Percentiles rank a stretch among this genome's conserved stretches.
phyloP scores from a whole-genome alignment of 2,888 invertebrate species.

The Acronicta aceris region DNA sequence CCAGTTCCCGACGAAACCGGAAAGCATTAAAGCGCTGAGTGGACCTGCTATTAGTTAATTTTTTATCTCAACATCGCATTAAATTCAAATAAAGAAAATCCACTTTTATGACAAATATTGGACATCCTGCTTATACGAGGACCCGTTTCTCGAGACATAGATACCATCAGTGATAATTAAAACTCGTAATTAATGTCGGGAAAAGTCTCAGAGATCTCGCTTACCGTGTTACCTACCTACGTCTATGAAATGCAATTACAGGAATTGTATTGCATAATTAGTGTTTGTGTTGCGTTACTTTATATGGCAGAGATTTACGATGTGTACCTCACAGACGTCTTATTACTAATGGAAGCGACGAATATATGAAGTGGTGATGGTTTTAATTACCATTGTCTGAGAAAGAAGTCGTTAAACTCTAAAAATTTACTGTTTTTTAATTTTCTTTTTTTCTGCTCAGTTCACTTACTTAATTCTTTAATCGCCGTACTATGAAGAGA shows the following conservation, averaged over 20 bases:
- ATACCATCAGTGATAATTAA: constrained; percentile 34
- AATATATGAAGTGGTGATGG: constrained; percentile 8
- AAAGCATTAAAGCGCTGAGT: constrained; percentile 62
- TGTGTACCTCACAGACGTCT: constrained; percentile 3
- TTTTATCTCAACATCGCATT: constrained; percentile 44
- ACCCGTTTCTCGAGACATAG: constrained; percentile 14
- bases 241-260: constrained; percentile 36
- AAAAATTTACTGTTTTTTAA: neutral
- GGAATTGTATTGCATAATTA: constrained; percentile 41
- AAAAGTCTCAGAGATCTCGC: constrained; percentile 29
- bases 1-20: constrained; percentile 61
- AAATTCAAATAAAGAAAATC: constrained; percentile 41
- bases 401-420: constrained; percentile 1
- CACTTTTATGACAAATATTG: constrained; percentile 48
- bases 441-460: neutral
- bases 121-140: constrained; percentile 42
- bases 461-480: constrained; percentile 22
- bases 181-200: constrained; percentile 34
- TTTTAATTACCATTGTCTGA: neutral
- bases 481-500: constrained; percentile 21
- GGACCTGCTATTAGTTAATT: constrained; percentile 49
- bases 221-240: constrained; percentile 41
- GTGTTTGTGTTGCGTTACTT: constrained; percentile 25
- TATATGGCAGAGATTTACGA: constrained; percentile 21
- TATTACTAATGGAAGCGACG: constrained; percentile 1